Percentiles rank a stretch among this genome's conserved stretches.
Evolutionary conservation across 2,888 invertebrate genomes (phyloP).

Genomic region (Drosophila cracens): DNA sequence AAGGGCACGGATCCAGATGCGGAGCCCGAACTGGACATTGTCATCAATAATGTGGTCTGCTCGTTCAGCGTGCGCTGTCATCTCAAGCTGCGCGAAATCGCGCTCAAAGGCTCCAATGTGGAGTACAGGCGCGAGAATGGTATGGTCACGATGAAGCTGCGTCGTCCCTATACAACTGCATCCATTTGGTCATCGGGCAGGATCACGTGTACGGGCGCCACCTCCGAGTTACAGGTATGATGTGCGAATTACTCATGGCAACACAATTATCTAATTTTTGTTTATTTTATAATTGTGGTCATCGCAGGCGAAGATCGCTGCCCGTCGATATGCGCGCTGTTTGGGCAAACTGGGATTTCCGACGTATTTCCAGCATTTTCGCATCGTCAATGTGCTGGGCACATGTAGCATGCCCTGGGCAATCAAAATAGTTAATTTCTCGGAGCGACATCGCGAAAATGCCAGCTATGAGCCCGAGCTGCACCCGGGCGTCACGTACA

Average conservation of each 20-base stretch:
- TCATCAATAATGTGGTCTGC: conserved; percentile 93
- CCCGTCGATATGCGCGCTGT: conserved; percentile 82
- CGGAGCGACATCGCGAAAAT: conserved; percentile 91
- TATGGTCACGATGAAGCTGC: conserved; percentile 98
- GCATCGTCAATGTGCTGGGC: conserved; percentile 98
- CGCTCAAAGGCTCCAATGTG: conserved; percentile 96
- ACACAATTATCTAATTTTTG: neutral
- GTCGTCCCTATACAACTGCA: conserved; percentile 97
- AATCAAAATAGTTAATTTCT: conserved; percentile 96
- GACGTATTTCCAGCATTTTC: conserved; percentile 95
- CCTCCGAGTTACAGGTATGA: conserved; percentile 45
- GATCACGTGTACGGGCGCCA: conserved; percentile 86
- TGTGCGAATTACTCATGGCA: neutral
- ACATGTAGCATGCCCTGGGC: conserved; percentile 99
- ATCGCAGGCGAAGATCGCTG: conserved; percentile 88
- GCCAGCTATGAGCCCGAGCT: conserved; percentile 99
- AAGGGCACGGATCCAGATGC: conserved; percentile 80
- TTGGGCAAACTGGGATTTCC: conserved; percentile 97
- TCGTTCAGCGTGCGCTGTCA: conserved; percentile 96
- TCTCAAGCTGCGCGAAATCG: conserved; percentile 97
- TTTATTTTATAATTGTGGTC: neutral
- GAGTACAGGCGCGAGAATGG: conserved; percentile 97
- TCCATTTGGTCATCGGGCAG: conserved; percentile 99
- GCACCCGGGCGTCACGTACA: conserved; percentile 98
- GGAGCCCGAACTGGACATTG: conserved; percentile 95